Evolutionary conservation across 2,888 invertebrate species (phyloP).

Genomic region (Cheilosia soror): DNA sequence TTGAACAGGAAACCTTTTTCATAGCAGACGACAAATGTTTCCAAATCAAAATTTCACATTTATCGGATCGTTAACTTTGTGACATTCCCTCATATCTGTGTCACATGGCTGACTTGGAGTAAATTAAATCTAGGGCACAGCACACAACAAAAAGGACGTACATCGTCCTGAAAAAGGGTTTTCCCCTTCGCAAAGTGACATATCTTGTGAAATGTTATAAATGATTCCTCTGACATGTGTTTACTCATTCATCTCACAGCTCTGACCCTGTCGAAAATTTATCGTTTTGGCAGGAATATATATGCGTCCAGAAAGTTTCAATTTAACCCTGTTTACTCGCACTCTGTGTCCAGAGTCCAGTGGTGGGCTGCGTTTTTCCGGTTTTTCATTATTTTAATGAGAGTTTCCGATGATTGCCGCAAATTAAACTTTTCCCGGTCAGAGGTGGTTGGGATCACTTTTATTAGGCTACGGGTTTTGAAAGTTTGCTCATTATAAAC

Average conservation of each 20-base stretch:
- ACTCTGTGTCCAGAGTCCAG: background rate
- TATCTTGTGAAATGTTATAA: constrained; percentile 54
- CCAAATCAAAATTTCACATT: constrained; percentile 71
- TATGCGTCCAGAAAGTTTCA: constrained; percentile 54
- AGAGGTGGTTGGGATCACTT: constrained; percentile 44
- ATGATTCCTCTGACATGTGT: constrained; percentile 62
- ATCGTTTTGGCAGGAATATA: constrained; percentile 47
- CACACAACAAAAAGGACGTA: constrained; percentile 48
- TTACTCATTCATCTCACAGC: constrained; percentile 28
- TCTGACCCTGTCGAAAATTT: constrained; percentile 45
- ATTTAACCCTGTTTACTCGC: constrained; percentile 44
- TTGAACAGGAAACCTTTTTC: constrained; percentile 1
- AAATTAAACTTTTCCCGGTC: constrained; percentile 63
- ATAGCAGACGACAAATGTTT: constrained; percentile 11
- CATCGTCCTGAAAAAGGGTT: constrained; percentile 41
- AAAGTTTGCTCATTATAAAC: constrained; percentile 74
- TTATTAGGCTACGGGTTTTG: constrained; percentile 65
- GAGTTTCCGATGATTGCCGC: constrained; percentile 68
- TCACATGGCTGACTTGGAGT: constrained; percentile 65
- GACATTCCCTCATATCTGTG: constrained; percentile 56
- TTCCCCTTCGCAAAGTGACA: constrained; percentile 26
- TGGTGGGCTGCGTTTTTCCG: constrained; percentile 20
- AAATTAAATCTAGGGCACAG: constrained; percentile 67
- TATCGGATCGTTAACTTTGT: constrained; percentile 66
- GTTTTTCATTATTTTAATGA: constrained; percentile 68